A percentile compares a stretch with the other conserved stretches of the same genome.
Conservation (phyloP, 2,888 invertebrate species). For the Neelides folsomi region DNA sequence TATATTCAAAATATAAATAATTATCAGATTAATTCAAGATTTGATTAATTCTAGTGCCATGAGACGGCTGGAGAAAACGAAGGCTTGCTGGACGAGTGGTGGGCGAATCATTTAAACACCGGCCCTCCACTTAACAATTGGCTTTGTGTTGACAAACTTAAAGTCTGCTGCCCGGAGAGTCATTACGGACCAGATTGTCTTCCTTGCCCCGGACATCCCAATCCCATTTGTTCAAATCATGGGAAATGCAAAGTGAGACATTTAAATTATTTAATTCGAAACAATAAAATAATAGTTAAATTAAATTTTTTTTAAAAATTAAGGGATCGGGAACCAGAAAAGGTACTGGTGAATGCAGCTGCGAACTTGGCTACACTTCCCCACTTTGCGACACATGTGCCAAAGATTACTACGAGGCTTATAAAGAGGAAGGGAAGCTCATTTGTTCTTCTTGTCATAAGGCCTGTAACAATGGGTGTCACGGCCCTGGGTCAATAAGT, state of each 20-base stretch:
- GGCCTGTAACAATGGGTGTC: constrained; percentile 64
- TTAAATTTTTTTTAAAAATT: no score
- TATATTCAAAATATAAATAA: background rate
- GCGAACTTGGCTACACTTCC: constrained; percentile 69
- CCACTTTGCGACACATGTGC: constrained; percentile 64
- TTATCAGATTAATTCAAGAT: background rate
- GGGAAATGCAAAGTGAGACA: constrained; percentile 55
- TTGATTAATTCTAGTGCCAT: constrained; percentile 52
- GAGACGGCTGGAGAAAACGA: constrained; percentile 72
- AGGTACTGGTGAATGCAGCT: constrained; percentile 81
- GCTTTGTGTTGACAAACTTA: constrained; percentile 63
- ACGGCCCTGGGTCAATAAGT: constrained; percentile 56
- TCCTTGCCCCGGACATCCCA: constrained; percentile 61
- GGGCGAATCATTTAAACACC: constrained; percentile 53
- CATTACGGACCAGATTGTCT: constrained; percentile 71
- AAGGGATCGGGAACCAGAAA: constrained; percentile 78
- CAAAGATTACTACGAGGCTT: constrained; percentile 57
- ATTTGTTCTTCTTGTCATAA: constrained; percentile 65
- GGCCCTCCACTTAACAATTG: constrained; percentile 53
- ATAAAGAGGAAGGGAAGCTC: constrained; percentile 57
- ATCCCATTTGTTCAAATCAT: constrained; percentile 63
- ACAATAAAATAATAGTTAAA: no score
- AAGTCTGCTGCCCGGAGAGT: constrained; percentile 69
- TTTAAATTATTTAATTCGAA: no score
- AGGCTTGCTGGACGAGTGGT: constrained; percentile 73